Base-by-base conservation (phyloP, 2,888 invertebrate species). In the Cybosia mesomella region DNA sequence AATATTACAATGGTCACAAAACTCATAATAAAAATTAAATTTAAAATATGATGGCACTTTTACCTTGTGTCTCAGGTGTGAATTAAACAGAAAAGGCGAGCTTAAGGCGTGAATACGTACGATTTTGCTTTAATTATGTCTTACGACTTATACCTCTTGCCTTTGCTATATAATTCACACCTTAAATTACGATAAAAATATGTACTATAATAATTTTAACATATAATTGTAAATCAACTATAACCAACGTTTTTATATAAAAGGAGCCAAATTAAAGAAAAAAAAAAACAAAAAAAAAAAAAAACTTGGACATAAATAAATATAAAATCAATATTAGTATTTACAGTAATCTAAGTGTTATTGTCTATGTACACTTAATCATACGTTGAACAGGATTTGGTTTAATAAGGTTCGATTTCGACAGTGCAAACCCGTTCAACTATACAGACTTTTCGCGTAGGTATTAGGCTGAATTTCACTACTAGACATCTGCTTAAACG, bases 301-400 rank as follows among this genome's bases (percentile, higher is more conserved):
- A 8, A 28, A 4, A 4, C 28, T 28, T 4, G 28, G 28, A 73
- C 62, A 28, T 75, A 76, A 74, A 76, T 76, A 81, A 75, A 81
- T 73, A 77, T 73, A 77, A 77, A 70, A 77, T 65, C 55, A 74
- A 72, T 77, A 78, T 71, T 79, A 75, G 66, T 68, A 80, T 71
- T 73, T 75, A 72, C 62, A 81, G 79, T 80, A 82, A 75, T 79
- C 77, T 85, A 88, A 72, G 80, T 74, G 74, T 92, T 92, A 93
- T 92, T 92, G 92, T 92, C 92, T 93, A 92, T 90, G 74, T 91
- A 92, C 91, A 92, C 76, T 71, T 87, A 87, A 81, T 81, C 81
- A 85, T 85, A 86, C 72, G 75, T 88, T 88, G 87, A 89, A 89
- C 89, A 84, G 88, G 84, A 75, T 81, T 80, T 53, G 39, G 73